Conservation (phyloP, 92 coral and sea anemone species). For the Siderastrea radians region DNA sequence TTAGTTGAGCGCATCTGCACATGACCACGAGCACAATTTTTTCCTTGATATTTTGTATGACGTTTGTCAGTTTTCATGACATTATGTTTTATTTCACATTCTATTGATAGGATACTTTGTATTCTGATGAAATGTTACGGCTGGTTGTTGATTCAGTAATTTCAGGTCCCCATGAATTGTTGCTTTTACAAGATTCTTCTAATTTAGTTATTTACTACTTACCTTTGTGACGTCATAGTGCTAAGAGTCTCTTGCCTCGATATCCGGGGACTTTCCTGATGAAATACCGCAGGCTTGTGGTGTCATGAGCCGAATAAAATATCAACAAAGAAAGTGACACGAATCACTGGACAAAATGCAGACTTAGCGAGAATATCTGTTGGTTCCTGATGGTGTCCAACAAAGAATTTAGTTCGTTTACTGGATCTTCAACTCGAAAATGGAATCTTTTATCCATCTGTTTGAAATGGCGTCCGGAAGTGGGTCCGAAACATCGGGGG, state of each 20-base stretch:
- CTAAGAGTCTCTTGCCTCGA: not conserved
- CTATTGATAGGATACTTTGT: too few species aligned
- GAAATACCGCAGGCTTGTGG: constrained; percentile 83
- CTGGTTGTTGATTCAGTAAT: not conserved
- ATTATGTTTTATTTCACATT: not conserved
- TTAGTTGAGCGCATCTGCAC: too few species aligned
- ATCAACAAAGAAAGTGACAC: constrained; percentile 54
- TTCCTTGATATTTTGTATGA: too few species aligned
- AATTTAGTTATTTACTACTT: not conserved
- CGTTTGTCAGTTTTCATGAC: not conserved
- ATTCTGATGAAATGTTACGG: not conserved
- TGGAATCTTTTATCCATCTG: constrained; percentile 83
- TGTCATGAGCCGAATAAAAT: constrained; percentile 64
- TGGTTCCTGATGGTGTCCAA: constrained; percentile 38
- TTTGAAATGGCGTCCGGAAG: constrained; percentile 69
- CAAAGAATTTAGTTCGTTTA: not conserved
- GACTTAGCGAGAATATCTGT: not conserved
- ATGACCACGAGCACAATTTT: not conserved
- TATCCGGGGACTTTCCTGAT: constrained; percentile 93
- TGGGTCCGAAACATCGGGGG: constrained; percentile 43
- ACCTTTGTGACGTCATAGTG: constrained; percentile 27
- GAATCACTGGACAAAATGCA: constrained; percentile 10
- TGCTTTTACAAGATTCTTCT: too few species aligned
- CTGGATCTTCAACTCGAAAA: constrained; percentile 19
- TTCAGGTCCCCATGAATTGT: too few species aligned